Conservation (phyloP, 2,113 vertebrate genomes). For the Corythaeola cristata region DNA sequence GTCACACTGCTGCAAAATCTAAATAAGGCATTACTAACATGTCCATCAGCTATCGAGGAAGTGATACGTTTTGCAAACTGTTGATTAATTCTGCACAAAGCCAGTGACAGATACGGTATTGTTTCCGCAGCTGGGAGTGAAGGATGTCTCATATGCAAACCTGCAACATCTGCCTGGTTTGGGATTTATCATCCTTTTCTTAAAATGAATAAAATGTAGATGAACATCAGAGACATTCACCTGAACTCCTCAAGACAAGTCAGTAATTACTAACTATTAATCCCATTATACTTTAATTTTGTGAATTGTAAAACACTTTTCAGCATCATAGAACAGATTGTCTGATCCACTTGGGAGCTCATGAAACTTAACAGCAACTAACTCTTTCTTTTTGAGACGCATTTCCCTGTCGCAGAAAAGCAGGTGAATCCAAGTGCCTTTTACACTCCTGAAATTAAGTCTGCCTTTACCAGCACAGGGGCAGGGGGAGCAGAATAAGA, state of each 20-base stretch:
- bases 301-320: conserved; percentile 23
- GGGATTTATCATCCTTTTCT: conserved; percentile 6
- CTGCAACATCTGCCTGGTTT: not conserved
- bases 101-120: conserved; percentile 16
- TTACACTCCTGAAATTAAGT: not conserved
- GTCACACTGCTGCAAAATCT: conserved; percentile 50
- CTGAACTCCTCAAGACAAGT: not conserved
- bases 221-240: not conserved
- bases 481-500: not conserved
- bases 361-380: not conserved
- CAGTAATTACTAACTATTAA: conserved; percentile 44
- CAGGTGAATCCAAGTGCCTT: not conserved
- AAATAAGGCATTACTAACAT: conserved; percentile 64
- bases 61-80: conserved; percentile 66
- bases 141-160: not conserved
- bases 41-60: conserved; percentile 59
- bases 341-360: not conserved
- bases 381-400: not conserved
- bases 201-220: conserved; percentile 22
- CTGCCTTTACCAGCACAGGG: not conserved
- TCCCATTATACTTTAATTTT: conserved; percentile 29
- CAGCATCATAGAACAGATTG: conserved; percentile 10
- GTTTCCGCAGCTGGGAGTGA: not conserved
- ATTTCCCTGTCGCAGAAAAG: not conserved
- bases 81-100: conserved; percentile 69